Evolutionary conservation across 2,888 invertebrate genomes (phyloP).

Genomic region (Sicus ferrugineus): DNA sequence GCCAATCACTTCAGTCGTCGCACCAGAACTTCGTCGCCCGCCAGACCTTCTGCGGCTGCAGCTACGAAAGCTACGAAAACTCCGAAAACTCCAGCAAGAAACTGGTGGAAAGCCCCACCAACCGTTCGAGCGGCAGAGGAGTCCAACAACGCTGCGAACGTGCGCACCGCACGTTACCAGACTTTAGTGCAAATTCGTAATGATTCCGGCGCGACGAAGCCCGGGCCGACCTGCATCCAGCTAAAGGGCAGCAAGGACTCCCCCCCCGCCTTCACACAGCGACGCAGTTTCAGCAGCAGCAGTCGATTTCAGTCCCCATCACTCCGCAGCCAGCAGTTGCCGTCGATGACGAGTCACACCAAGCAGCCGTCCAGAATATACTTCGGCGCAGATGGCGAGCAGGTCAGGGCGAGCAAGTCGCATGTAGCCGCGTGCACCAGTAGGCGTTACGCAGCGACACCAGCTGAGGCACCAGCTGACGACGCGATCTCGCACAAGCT

Average conservation of each 20-base stretch:
- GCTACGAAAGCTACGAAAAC: not conserved
- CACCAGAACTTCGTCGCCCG: not conserved
- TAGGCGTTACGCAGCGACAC: not conserved
- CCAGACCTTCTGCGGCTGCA: not conserved
- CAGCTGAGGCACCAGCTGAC: not conserved
- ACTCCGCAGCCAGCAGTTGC: not conserved
- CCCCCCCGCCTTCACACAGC: not conserved
- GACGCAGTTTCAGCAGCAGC: not conserved
- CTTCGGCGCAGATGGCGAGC: constrained; percentile 39
- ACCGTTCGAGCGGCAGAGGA: constrained; percentile 14
- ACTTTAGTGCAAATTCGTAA: constrained; percentile 59
- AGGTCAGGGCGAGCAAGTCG: not conserved
- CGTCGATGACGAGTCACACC: not conserved
- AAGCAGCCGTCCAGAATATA: constrained; percentile 38
- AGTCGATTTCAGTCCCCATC: not conserved
- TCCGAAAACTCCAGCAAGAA: not conserved
- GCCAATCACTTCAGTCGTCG: no score
- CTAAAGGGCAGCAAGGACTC: constrained; percentile 36
- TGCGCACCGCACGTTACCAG: constrained; percentile 54
- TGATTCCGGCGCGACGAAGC: constrained; percentile 41
- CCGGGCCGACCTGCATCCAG: constrained; percentile 50
- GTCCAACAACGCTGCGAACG: not conserved
- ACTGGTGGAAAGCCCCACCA: not conserved
- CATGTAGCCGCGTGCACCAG: not conserved
- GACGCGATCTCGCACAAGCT: constrained; percentile 15